A percentile compares a stretch with the other conserved stretches of the same genome.
Evolutionary conservation across 92 coral and sea anemone genomes (phyloP).

Genomic region (Muricea muricata): DNA sequence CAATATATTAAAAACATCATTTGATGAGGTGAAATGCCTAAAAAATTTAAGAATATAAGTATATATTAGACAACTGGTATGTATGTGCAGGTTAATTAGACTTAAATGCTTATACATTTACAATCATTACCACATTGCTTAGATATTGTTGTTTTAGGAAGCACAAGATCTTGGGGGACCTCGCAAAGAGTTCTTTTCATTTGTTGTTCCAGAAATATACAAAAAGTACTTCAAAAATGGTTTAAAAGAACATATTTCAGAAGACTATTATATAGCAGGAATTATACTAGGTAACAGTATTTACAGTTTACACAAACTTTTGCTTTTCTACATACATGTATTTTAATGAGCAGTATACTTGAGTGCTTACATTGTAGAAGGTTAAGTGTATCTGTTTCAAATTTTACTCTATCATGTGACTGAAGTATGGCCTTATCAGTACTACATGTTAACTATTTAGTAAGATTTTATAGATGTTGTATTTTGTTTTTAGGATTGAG

Average conservation of each 20-base stretch:
- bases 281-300: constrained; percentile 56
- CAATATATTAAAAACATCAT: neutral
- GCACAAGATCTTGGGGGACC: constrained; percentile 53
- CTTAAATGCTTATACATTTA: too few species aligned
- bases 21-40: neutral
- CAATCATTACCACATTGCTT: too few species aligned
- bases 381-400: too few species aligned
- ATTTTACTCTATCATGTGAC: too few species aligned
- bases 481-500: constrained; percentile 48
- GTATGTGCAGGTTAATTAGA: too few species aligned
- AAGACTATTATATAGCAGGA: constrained; percentile 63
- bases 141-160: constrained; percentile 41
- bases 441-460: neutral
- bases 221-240: constrained; percentile 65
- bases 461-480: neutral
- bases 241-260: constrained; percentile 52
- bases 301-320: too few species aligned
- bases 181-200: constrained; percentile 46
- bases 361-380: too few species aligned
- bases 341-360: too few species aligned
- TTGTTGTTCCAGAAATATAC: constrained; percentile 56
- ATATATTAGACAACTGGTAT: too few species aligned
- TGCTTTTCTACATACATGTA: too few species aligned
- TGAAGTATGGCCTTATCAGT: too few species aligned
- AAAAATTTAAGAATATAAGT: neutral